Conservation (phyloP, 2,888 invertebrate genomes). For the Altica lythri region DNA sequence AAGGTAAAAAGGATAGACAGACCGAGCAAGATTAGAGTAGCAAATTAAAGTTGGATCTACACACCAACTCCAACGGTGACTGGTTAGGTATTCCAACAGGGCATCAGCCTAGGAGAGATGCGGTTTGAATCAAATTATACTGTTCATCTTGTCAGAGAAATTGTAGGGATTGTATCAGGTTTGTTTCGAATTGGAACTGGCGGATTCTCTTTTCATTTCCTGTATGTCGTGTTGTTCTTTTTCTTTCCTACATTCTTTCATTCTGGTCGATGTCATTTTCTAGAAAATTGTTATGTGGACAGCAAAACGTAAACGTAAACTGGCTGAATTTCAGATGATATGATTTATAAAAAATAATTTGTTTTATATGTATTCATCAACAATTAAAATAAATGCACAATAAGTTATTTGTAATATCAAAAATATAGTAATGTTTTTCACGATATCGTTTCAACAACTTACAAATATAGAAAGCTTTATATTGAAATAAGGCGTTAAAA, state of each 20-base stretch:
- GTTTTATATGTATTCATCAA: too few species aligned
- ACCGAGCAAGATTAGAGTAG: constrained; percentile 23
- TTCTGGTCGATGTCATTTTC: not conserved
- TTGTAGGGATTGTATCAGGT: constrained; percentile 50
- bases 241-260: constrained; percentile 6
- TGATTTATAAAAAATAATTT: too few species aligned
- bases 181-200: constrained; percentile 47
- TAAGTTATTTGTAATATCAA: too few species aligned
- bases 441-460: too few species aligned
- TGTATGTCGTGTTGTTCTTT: constrained; percentile 8
- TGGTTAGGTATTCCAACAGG: constrained; percentile 48
- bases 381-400: too few species aligned
- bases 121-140: constrained; percentile 53
- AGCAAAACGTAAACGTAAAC: too few species aligned
- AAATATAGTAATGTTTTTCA: too few species aligned
- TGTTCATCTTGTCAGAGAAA: constrained; percentile 52
- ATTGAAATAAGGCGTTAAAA: too few species aligned
- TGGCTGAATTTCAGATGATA: too few species aligned
- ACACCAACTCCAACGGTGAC: constrained; percentile 33
- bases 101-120: constrained; percentile 45
- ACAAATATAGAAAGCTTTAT: too few species aligned
- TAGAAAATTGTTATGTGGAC: too few species aligned
- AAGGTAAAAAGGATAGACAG: constrained; percentile 4
- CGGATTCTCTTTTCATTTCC: constrained; percentile 30
- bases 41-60: constrained; percentile 53